phyloP scores from a whole-genome alignment of 1,140 invertebrate genomes.

The Scaptodrosophila lebanonensis region DNA sequence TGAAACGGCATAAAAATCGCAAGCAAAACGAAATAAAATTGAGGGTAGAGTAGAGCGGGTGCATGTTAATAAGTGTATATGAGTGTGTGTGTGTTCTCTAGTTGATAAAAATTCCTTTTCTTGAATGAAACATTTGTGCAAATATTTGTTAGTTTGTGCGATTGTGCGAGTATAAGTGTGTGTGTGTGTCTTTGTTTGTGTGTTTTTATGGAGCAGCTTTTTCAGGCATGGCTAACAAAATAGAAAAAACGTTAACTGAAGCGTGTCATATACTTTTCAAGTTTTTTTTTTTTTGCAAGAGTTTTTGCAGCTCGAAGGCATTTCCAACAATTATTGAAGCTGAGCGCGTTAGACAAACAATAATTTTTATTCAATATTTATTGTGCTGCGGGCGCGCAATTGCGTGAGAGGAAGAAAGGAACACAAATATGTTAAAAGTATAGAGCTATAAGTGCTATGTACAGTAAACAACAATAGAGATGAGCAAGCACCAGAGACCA shows the following conservation, averaged over 20 bases:
- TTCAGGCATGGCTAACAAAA: too few relatives aligned
- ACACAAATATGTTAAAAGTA: slow-evolving; percentile 20
- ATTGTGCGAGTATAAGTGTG: too few relatives aligned
- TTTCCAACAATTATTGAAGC: slow-evolving; percentile 61
- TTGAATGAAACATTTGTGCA: slow-evolving; percentile 60
- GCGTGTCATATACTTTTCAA: slow-evolving; percentile 19
- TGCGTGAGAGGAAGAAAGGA: slow-evolving; percentile 31
- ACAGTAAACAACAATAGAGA: slow-evolving; percentile 16
- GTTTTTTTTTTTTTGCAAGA: slow-evolving; percentile 7
- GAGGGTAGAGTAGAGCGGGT: slow-evolving; percentile 11
- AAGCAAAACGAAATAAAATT: slow-evolving; percentile 28
- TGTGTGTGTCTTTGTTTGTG: too few relatives aligned
- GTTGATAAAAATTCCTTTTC: slow-evolving; percentile 34
- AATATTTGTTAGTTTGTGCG: slow-evolving; percentile 66
- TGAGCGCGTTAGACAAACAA: slow-evolving; percentile 44
- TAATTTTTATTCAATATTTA: slow-evolving; percentile 59
- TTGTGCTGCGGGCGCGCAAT: slow-evolving; percentile 48
- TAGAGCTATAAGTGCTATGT: slow-evolving; percentile 8
- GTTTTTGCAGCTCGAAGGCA: too few relatives aligned
- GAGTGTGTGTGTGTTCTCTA: not conserved
- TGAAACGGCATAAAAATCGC: slow-evolving; percentile 56
- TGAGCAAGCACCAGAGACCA: slow-evolving; percentile 38
- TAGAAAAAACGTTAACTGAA: too few relatives aligned
- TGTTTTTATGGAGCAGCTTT: too few relatives aligned
- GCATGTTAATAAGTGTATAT: too few relatives aligned